Base-by-base conservation (phyloP, 2,888 invertebrate genomes). In the Digitonthophagus gazella region DNA sequence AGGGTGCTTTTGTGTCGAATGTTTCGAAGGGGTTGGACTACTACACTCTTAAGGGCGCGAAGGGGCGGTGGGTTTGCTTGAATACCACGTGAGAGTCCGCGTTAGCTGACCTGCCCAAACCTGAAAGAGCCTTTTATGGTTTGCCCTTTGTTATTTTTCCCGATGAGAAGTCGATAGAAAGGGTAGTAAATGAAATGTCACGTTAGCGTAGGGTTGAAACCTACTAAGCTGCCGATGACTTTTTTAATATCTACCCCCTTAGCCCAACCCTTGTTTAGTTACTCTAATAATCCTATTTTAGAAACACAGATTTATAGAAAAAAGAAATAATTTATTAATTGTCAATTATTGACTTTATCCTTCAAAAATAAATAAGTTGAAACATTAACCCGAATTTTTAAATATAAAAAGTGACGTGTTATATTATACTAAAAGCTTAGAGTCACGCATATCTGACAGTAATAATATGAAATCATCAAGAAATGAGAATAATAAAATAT, bases 161-260 rank as follows among this genome's bases (percentile, higher is more conserved):
- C 58, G 58, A 58, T 58, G 58, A 58, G 58, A 58, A 58, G 28
- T 44, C 28, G 28, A 44, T 44, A 3, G 58, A 58, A 61, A 61
- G 61, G 20, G 20, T 61, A 18, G n/a, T 61, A 61, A 61, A 61
- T 61, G 61, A 61, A 61, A 61, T 61, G 61, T 61, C 61, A 18
- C n/a, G 61, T 61, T 57, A 57, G 14, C 16, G 57, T 57, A n/a
- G n/a, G n/a, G n/a, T n/a, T n/a, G n/a, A n/a, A n/a, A n/a, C n/a
- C n/a, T n/a, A n/a, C n/a, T n/a, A n/a, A n/a, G n/a, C n/a, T 44
- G 28, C 28, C 11, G 28, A 6, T 44, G 28, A 44, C 28, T 44
- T 11, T 5, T 44, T 44, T 44, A 44, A 44, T 44, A 44, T 11
- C 28, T 44, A n/a, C n/a, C n/a, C n/a, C n/a, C n/a, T n/a, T n/a